These are phyloP conservation scores for Tillus elongatus DNA, from an alignment of 2,888 invertebrate species.

Conservation along the genomic window DNA sequence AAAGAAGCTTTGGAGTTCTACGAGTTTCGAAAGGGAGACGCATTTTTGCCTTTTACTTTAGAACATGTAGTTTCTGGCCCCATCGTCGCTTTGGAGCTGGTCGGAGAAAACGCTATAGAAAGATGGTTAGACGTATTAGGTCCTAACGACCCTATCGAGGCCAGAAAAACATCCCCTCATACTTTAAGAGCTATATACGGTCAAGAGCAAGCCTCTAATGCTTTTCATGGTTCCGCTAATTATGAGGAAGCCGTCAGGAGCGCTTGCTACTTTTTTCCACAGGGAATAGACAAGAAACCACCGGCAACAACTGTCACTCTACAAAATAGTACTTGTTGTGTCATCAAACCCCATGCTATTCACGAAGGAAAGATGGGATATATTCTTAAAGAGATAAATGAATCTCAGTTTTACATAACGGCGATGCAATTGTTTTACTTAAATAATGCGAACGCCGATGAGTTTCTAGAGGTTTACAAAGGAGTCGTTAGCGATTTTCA, in stretches of 20 bases:
- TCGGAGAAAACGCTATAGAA: constrained; percentile 59
- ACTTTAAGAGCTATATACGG: constrained; percentile 60
- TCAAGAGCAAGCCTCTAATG: constrained; percentile 56
- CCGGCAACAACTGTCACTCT: constrained; percentile 47
- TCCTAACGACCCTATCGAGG: constrained; percentile 51
- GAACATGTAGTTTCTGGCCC: constrained; percentile 59
- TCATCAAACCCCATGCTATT: constrained; percentile 86
- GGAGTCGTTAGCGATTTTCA: constrained; percentile 69
- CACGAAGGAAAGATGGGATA: constrained; percentile 63
- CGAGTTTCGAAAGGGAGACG: constrained; percentile 47
- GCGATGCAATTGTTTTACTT: constrained; percentile 73
- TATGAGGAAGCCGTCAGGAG: constrained; percentile 47
- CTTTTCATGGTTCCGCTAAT: constrained; percentile 57
- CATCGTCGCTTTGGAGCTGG: constrained; percentile 62
- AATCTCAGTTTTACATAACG: constrained; percentile 62
- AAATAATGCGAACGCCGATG: constrained; percentile 74
- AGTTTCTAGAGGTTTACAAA: constrained; percentile 89
- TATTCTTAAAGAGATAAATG: constrained; percentile 63
- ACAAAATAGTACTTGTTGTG: constrained; percentile 65
- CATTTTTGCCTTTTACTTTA: constrained; percentile 55
- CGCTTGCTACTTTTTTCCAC: constrained; percentile 55
- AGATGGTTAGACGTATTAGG: constrained; percentile 54
- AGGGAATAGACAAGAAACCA: constrained; percentile 24
- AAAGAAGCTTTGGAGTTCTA: constrained; percentile 60
- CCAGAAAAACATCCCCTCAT: constrained; percentile 46